Percentiles rank a stretch among this genome's conserved stretches.
phyloP scores from a whole-genome alignment of 2,113 vertebrate species.

The Anolis carolinensis region DNA sequence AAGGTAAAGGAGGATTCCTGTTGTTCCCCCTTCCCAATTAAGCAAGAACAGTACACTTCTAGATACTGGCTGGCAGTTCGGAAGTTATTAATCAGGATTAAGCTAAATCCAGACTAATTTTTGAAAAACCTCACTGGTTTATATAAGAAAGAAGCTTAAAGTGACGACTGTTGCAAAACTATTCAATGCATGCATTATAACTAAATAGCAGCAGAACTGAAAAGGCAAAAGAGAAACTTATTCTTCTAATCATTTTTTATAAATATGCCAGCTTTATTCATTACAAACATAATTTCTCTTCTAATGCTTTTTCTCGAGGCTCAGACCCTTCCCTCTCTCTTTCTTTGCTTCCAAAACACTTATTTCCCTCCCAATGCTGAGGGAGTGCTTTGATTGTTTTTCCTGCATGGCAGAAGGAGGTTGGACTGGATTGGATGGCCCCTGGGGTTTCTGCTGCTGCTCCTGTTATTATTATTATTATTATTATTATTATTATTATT shows the following conservation, averaged over 20 bases:
- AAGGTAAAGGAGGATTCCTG: not conserved
- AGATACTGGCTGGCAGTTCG: conserved; percentile 1
- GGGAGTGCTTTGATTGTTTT: no score
- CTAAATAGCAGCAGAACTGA: not conserved
- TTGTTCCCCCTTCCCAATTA: no score
- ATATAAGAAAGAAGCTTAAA: not conserved
- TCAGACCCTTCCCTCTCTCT: no score
- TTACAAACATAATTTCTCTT: not conserved
- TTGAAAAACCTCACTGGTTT: not conserved
- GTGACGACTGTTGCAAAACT: not conserved
- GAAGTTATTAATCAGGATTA: conserved; percentile 9
- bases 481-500: no score
- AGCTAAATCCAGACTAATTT: not conserved
- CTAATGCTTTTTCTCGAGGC: not conserved
- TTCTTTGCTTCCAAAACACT: no score
- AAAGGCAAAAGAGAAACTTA: not conserved
- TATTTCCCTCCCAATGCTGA: not conserved
- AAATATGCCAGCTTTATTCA: not conserved
- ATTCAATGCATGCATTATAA: not conserved
- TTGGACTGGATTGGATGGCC: no score
- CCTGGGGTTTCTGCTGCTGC: no score
- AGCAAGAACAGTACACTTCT: not conserved
- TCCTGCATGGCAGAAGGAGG: no score
- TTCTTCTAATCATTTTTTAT: not conserved
- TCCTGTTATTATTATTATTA: no score